A percentile compares a stretch with the other conserved stretches of the same genome.
phyloP scores from a whole-genome alignment of 2,888 invertebrate genomes.

The Noctua janthe region DNA sequence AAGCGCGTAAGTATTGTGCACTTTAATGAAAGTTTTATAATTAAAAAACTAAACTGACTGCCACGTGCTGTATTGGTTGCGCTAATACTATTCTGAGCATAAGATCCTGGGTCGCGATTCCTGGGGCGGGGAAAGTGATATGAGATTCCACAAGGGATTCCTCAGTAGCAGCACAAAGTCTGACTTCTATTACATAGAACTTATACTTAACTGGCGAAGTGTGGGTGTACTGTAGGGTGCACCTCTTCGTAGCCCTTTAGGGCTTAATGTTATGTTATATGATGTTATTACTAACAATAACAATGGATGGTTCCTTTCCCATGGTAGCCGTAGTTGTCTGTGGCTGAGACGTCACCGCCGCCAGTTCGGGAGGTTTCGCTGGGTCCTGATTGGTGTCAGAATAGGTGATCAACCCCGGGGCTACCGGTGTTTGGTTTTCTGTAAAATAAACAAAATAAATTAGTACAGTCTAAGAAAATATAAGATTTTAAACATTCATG shows the following conservation, averaged over 20 bases:
- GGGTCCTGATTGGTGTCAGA: conserved; percentile 66
- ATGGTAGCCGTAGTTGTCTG: background rate
- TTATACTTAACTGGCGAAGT: too few relatives aligned
- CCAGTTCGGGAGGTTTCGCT: conserved; percentile 56
- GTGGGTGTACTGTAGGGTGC: background rate
- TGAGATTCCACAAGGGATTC: background rate
- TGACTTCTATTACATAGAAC: too few relatives aligned
- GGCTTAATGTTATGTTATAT: background rate
- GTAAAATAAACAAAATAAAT: background rate
- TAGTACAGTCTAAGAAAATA: background rate
- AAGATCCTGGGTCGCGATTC: background rate
- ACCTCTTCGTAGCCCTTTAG: background rate
- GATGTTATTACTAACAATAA: conserved; percentile 37
- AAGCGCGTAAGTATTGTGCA: background rate
- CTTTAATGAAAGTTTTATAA: background rate
- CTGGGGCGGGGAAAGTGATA: background rate
- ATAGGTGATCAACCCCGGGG: conserved; percentile 60
- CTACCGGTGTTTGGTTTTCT: conserved; percentile 63
- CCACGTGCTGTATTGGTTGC: background rate
- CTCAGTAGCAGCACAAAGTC: background rate
- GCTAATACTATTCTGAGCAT: background rate
- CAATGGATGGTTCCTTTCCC: conserved; percentile 7
- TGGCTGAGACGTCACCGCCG: conserved; percentile 21
- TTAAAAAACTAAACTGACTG: background rate
- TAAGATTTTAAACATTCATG: too few relatives aligned